Conservation (phyloP, 1,140 invertebrate genomes). For the Zaprionus camerounensis region DNA sequence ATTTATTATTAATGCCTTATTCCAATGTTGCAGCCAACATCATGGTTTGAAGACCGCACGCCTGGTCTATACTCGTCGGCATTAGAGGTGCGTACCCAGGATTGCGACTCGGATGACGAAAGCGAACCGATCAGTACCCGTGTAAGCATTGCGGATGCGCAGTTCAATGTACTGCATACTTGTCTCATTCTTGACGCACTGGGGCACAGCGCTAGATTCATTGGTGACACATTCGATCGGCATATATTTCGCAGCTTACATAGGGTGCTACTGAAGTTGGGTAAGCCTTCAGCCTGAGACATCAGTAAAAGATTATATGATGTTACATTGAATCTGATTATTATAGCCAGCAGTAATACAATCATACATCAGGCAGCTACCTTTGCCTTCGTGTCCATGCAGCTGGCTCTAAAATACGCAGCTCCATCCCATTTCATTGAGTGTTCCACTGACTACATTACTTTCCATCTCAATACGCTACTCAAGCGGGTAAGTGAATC, state of each 20-base stretch:
- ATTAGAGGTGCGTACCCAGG: slow-evolving; percentile 73
- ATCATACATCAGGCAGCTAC: slow-evolving; percentile 68
- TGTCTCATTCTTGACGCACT: slow-evolving; percentile 73
- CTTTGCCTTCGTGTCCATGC: slow-evolving; percentile 84
- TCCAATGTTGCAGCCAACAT: slow-evolving; percentile 39
- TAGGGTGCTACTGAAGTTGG: slow-evolving; percentile 70
- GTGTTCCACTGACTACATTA: slow-evolving; percentile 86
- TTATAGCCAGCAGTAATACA: slow-evolving; percentile 67
- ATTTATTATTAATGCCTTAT: not conserved
- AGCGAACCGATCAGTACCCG: slow-evolving; percentile 49
- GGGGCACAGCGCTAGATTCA: slow-evolving; percentile 64
- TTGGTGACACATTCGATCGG: slow-evolving; percentile 69
- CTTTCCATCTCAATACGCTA: slow-evolving; percentile 85
- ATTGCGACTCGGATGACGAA: slow-evolving; percentile 78
- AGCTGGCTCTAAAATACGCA: slow-evolving; percentile 82
- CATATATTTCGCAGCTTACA: slow-evolving; percentile 71
- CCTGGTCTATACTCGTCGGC: slow-evolving; percentile 81
- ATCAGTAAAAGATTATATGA: not conserved
- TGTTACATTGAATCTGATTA: not conserved
- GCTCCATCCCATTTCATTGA: slow-evolving; percentile 84
- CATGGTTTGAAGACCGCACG: slow-evolving; percentile 78
- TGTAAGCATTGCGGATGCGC: slow-evolving; percentile 69
- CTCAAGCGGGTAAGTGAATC: slow-evolving; percentile 83
- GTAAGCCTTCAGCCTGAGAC: not conserved
- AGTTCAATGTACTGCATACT: slow-evolving; percentile 79